Evolutionary conservation across 1,140 invertebrate genomes (phyloP).

Genomic region (Achatina immaculata): DNA sequence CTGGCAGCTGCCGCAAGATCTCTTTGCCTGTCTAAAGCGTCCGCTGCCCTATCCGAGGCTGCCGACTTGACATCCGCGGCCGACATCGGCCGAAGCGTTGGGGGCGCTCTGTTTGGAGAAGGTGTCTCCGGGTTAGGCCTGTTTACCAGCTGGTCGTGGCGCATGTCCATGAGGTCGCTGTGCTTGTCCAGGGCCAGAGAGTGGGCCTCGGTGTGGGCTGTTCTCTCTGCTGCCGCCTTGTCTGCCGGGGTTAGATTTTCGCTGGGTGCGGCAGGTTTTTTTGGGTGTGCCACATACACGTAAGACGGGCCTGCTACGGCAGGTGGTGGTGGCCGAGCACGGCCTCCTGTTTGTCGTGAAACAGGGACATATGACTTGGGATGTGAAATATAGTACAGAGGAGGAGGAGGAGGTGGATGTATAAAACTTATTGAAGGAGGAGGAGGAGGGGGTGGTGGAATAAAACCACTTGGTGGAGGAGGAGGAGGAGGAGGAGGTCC

Average conservation of each 20-base stretch:
- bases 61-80: neutral
- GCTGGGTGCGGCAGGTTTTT: neutral
- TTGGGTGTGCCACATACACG: neutral
- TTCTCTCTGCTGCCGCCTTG: neutral
- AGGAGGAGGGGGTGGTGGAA: conserved; percentile 2
- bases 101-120: neutral
- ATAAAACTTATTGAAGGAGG: neutral
- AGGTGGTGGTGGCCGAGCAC: neutral
- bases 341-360: no score
- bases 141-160: conserved; percentile 18
- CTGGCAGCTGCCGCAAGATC: conserved; percentile 7
- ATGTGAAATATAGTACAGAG: neutral
- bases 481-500: conserved; percentile 26
- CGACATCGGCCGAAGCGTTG: neutral
- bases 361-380: no score
- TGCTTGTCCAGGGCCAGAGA: conserved; percentile 16
- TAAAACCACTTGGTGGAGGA: neutral
- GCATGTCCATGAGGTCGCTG: conserved; percentile 23
- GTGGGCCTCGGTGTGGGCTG: conserved; percentile 6
- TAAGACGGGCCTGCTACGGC: neutral
- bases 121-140: neutral
- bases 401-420: neutral
- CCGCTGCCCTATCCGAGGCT: conserved; percentile 18
- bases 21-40: conserved; percentile 6
- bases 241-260: neutral